Percentiles rank a stretch among this genome's conserved stretches.
phyloP scores from a whole-genome alignment of 35 echinoderm and acorn worm species.

The Stichopus chloronotus region DNA sequence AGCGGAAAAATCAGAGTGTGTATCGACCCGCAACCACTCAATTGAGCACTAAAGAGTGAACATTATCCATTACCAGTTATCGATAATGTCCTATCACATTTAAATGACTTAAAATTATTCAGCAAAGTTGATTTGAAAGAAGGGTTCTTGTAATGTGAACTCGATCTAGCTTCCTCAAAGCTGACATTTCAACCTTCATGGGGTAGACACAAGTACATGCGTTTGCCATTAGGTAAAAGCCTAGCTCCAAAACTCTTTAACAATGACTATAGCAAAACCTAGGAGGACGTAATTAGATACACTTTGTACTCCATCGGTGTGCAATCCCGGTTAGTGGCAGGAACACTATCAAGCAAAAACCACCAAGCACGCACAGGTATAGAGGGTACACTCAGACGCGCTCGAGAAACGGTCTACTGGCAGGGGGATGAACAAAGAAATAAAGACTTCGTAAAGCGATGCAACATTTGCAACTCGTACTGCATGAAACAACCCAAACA shows the following conservation, averaged over 20 bases:
- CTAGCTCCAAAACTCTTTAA: conserved; percentile 69
- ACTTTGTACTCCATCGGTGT: background rate
- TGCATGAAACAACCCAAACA: background rate
- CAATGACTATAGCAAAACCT: background rate
- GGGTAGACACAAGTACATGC: conserved; percentile 64
- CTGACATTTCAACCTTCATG: conserved; percentile 75
- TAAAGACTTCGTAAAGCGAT: background rate
- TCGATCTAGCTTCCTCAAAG: conserved; percentile 38
- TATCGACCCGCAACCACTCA: conserved; percentile 49
- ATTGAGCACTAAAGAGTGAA: conserved; percentile 2
- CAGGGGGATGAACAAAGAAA: too few species aligned
- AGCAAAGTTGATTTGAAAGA: conserved; percentile 66
- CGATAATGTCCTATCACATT: background rate
- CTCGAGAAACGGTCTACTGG: too few species aligned
- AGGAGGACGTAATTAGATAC: background rate
- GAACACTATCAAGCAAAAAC: conserved; percentile 34
- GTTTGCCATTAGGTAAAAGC: conserved; percentile 73
- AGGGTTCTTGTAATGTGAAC: conserved; percentile 58
- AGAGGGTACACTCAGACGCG: too few species aligned
- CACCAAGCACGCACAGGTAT: conserved; percentile 52
- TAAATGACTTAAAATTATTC: conserved; percentile 61
- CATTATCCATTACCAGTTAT: conserved; percentile 15
- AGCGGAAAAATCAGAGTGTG: conserved; percentile 27
- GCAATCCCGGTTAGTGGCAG: background rate
- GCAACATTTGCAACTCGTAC: background rate